These are phyloP conservation scores for Seira sanloemensis DNA, from an alignment of 2,888 invertebrate genomes.

Conservation along the genomic window DNA sequence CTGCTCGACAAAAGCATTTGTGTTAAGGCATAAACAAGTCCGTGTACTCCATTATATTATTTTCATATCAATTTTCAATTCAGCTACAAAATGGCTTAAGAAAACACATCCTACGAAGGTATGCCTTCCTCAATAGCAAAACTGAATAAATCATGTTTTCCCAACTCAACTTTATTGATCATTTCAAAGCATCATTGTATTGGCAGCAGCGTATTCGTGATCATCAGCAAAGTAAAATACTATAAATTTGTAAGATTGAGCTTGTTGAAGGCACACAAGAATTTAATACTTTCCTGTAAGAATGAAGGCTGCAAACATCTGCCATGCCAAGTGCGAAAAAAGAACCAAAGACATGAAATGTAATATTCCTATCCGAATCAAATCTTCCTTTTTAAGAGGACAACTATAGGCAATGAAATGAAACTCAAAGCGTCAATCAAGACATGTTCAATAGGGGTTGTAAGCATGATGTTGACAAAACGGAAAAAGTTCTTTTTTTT, in stretches of 20 bases:
- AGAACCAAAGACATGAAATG: constrained; percentile 18
- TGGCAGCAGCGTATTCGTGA: background rate
- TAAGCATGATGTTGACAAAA: constrained; percentile 48
- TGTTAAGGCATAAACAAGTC: constrained; percentile 3
- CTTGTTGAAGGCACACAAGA: background rate
- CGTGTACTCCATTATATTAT: background rate
- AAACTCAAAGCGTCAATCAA: constrained; percentile 56
- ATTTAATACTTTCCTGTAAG: constrained; percentile 3
- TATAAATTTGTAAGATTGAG: background rate
- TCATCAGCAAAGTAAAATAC: constrained; percentile 31
- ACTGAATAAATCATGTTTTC: constrained; percentile 11
- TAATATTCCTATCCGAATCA: background rate
- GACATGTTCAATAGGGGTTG: constrained; percentile 30
- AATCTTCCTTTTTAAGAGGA: background rate
- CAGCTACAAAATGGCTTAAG: background rate
- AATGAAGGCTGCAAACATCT: constrained; percentile 34
- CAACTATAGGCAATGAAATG: constrained; percentile 32
- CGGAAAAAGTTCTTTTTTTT: background rate
- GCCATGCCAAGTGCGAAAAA: constrained; percentile 9
- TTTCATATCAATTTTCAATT: background rate
- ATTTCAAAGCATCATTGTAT: constrained; percentile 43
- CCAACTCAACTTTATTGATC: background rate
- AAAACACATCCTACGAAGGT: background rate
- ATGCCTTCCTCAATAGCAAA: too few relatives aligned
- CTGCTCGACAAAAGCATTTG: background rate